Evolutionary conservation across 2,888 invertebrate genomes (phyloP), one percentile per base, ranked within the genome.

Genomic region (Tenthredo distinguenda): DNA sequence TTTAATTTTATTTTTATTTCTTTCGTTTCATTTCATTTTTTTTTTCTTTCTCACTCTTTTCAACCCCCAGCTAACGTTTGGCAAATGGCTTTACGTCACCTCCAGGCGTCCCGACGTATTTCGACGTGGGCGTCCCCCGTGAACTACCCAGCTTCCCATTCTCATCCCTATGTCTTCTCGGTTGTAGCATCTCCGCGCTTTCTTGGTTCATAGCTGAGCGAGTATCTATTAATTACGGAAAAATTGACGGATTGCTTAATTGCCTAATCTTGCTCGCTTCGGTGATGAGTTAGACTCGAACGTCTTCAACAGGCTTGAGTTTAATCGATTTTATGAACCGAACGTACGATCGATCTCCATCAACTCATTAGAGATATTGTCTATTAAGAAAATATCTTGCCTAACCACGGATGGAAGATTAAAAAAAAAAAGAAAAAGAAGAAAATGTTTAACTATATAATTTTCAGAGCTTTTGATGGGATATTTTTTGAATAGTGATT

Each of bases 221-320:
- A 26, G 26, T 26, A 26, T 26, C 26, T 72, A 43, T 74, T 50
- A 77, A 31, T 31, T 7, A 50, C 12, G 15, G 34, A 26, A 77
- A 77, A 77, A 50, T 26, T 77, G 55, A 77, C 77, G 77, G 77
- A 77, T 50, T 18, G 31, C 50, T 77, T 77, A 77, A 77, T 77
- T 77, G n/a, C 21, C 21, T 9, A 21, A 50, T 31, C 31, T 43
- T 40, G 18, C 2, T 21, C 5, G 10, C 21, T 43, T n/a, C 6
- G 21, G 31, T 12, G 21, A 26, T 26, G 21, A n/a, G 26, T 34
- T 15, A n/a, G 34, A 31, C 21, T 62, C 26, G 6, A 55, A n/a
- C 62, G 26, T 62, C 1, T 68, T 68, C 2, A 34, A 34, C 3
- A 68, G 2, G 15, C 31, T 26, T 50, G n/a, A 50, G 31, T 31